Base-by-base conservation (phyloP, 2,113 vertebrate species). In the Ariopsis seemanni region DNA sequence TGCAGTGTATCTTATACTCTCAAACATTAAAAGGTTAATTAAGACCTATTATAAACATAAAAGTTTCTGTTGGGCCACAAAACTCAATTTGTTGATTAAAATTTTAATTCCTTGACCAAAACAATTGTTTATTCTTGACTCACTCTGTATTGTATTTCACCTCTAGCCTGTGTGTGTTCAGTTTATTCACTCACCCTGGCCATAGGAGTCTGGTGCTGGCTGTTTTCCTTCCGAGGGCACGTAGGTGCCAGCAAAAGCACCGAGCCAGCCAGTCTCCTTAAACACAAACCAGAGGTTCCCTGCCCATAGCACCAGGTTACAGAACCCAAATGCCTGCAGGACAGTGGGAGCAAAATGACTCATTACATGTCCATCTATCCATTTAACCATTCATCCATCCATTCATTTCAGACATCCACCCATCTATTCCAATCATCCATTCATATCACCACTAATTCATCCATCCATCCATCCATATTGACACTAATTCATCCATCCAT, bases 271-370 rank as follows among this genome's bases (percentile, higher is more conserved):
- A 0, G 97, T 98, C 92, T 97, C 97, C 92, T 98, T 98, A 57
- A 98, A 97, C 83, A 97, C 96, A 77, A 98, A 98, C 97, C 97
- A 98, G 58, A 97, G 90, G 93, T 97, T 97, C 72, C 97, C 97
- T 34, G 91, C 92, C 97, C 97, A 97, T 84, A 98, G 94, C 82
- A 97, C 89, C 91, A 97, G 91, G 91, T 98, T 98, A 83, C 97
- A 95, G 87, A 97, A 98, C 2, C 97, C 97, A 34, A 98, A 98
- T 0, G 96, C 96, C 97, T 98, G 89, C 1, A 71, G 57, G 50
- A 79, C 52, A n/a, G 75, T 62, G 27, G 57, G 50, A 80, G 42
- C 58, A 14, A 55, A 83, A 58, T 12, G 3, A 34, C 50, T 48
- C 20, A 34, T 86, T 67, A 14, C 8, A 55, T 8, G 4, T 4